Base-by-base conservation (phyloP, 2,113 vertebrate species). In the Alosa alosa region DNA sequence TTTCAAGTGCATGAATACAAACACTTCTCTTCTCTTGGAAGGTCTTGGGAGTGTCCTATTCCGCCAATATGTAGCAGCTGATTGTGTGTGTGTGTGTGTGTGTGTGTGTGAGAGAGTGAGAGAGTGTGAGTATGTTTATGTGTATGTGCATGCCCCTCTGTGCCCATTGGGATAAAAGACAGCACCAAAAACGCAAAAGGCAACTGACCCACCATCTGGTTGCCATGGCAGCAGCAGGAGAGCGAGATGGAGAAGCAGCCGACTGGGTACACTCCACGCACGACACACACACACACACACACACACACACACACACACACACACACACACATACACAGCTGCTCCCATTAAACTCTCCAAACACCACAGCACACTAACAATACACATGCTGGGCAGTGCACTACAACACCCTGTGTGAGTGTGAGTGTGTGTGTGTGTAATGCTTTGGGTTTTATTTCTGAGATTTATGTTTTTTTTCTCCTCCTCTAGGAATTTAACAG, bases 131-230 rank as follows among this genome's bases (percentile, higher is more conserved):
- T 22, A 3, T 72, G n/a, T 72, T 6, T 72, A 13, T 31, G 25
- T 72, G 64, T 36, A 15, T 36, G 31, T 72, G 64, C 25, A 11
- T 36, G 64, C 0, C 11, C 20, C n/a, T n/a, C 25, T 72, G 64
- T 72, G 31, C 64, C 64, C 64, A 72, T 72, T 25, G 25, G 64
- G 64, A 36, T 25, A 72, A 36, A 25, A 36, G 64, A 25, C 64
- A 13, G 64, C 64, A 31, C 2, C 64, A 72, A 31, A 31, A 25
- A 36, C 31, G 25, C 64, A 72, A 8, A 8, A 36, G 64, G 64
- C 64, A 72, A 72, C n/a, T 72, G 64, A 72, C 64, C 64, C 64
- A 72, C 25, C 64, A 72, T 72, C 25, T 72, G 64, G 64, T 72
- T 72, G 10, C 64, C 64, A 72, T 72, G 64, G 64, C 64, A 72